A percentile compares a stretch with the other conserved stretches of the same genome.
Conservation (phyloP, 92 coral and sea anemone species). For the Epizoanthus stellaris region DNA sequence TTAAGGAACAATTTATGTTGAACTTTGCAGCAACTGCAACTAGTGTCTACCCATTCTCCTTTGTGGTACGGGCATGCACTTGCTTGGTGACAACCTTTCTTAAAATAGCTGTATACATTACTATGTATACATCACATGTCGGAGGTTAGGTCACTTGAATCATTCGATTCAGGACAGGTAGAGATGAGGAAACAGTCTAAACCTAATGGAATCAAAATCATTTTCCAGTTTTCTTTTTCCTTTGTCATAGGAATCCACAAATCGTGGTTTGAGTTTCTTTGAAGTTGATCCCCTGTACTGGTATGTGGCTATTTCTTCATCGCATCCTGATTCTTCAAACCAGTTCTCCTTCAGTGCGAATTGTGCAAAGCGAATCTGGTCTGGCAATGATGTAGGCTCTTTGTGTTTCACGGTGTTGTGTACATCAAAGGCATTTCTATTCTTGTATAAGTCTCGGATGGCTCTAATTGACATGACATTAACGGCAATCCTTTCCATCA, state of each 20-base stretch:
- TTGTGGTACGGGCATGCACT: too few relatives aligned
- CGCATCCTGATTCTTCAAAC: neutral
- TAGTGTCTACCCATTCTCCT: too few relatives aligned
- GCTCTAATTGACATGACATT: neutral
- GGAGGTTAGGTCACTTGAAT: neutral
- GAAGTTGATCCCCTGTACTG: neutral
- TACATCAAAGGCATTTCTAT: neutral
- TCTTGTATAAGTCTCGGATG: neutral
- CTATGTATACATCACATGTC: too few relatives aligned
- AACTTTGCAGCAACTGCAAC: too few relatives aligned
- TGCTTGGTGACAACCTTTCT: too few relatives aligned
- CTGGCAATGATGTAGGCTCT: neutral
- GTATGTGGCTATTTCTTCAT: neutral
- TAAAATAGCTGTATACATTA: too few relatives aligned
- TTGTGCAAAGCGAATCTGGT: slow-evolving; percentile 1
- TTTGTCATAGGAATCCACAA: slow-evolving; percentile 1
- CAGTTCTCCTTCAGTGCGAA: neutral
- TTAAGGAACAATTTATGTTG: too few relatives aligned
- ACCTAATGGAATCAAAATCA: neutral
- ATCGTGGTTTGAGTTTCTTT: neutral
- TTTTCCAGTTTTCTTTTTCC: neutral
- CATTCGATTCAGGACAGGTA: neutral
- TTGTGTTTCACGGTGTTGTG: slow-evolving; percentile 9
- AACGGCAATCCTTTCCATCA: slow-evolving; percentile 11
- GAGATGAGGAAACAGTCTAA: slow-evolving; percentile 1